Percentiles rank a stretch among this genome's conserved stretches.
These are phyloP conservation scores for Prietella phreatophila DNA, from an alignment of 2,113 vertebrate genomes.

Conservation along the genomic window DNA sequence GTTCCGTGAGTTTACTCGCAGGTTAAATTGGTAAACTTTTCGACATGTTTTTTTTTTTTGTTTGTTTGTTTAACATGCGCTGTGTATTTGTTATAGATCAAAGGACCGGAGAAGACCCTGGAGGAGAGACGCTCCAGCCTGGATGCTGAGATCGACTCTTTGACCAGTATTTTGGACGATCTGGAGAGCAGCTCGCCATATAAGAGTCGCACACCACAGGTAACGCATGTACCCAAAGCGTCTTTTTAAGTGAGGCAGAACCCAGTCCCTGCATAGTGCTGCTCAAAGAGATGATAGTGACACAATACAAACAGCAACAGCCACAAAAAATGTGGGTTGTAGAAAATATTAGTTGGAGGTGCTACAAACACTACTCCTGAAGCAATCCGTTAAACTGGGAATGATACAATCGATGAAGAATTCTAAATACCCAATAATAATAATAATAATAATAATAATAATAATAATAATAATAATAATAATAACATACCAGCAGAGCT, in stretches of 20 bases:
- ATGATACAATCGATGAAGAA: background rate
- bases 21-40: background rate
- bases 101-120: conserved; percentile 85
- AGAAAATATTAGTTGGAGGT: background rate
- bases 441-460: background rate
- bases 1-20: background rate
- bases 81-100: conserved; percentile 62
- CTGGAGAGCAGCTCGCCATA: conserved; percentile 97
- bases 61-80: background rate
- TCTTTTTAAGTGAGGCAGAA: background rate
- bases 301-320: background rate
- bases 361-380: background rate
- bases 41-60: background rate
- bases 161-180: conserved; percentile 94
- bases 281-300: background rate
- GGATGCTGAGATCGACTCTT: conserved; percentile 94
- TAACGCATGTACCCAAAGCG: conserved; percentile 49
- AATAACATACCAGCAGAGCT: background rate
- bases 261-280: background rate
- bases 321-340: background rate
- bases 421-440: background rate
- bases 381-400: background rate
- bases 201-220: conserved; percentile 85
- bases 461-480: background rate
- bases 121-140: conserved; percentile 91